phyloP scores from a whole-genome alignment of 2,888 invertebrate species.

The Andrena bucephala region DNA sequence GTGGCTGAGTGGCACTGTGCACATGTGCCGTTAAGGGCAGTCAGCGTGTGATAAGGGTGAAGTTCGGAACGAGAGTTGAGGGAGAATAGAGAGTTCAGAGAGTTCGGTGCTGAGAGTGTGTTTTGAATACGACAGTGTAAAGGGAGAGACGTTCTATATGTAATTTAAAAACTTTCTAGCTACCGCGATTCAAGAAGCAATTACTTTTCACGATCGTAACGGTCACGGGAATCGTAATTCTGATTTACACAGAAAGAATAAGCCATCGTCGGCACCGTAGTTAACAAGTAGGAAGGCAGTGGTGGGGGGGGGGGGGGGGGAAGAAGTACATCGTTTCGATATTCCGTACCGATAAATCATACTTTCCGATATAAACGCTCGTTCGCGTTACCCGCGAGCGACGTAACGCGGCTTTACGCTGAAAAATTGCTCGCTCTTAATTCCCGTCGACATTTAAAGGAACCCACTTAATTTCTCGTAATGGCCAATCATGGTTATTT shows the following conservation, averaged over 20 bases:
- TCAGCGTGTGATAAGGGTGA: too few species aligned
- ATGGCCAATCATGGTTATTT: slow-evolving; percentile 57
- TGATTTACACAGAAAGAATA: slow-evolving; percentile 17
- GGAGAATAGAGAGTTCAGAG: too few species aligned
- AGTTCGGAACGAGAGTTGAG: too few species aligned
- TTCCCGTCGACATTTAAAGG: slow-evolving; percentile 58
- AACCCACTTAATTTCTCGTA: slow-evolving; percentile 57
- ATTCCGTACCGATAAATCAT: slow-evolving; percentile 47
- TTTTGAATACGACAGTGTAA: too few species aligned
- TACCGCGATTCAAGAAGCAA: slow-evolving; percentile 1
- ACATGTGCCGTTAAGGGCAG: too few species aligned
- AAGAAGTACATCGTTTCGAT: slow-evolving; percentile 18
- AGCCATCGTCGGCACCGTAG: not conserved
- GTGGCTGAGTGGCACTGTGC: too few species aligned
- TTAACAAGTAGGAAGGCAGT: not conserved
- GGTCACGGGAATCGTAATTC: slow-evolving; percentile 28
- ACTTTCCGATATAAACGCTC: slow-evolving; percentile 50
- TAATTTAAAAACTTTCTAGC: not conserved
- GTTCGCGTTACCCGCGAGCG: slow-evolving; percentile 9
- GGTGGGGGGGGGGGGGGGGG: not conserved
- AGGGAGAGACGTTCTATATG: too few species aligned
- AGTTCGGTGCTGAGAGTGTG: too few species aligned
- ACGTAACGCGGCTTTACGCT: slow-evolving; percentile 30
- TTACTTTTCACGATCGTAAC: too few species aligned
- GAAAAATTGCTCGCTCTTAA: slow-evolving; percentile 56